A percentile compares a stretch with the other conserved stretches of the same genome.
These are phyloP conservation scores for Loris lydekkerianus DNA, from an alignment of 2,797 vertebrate species.

Conservation along the genomic window DNA sequence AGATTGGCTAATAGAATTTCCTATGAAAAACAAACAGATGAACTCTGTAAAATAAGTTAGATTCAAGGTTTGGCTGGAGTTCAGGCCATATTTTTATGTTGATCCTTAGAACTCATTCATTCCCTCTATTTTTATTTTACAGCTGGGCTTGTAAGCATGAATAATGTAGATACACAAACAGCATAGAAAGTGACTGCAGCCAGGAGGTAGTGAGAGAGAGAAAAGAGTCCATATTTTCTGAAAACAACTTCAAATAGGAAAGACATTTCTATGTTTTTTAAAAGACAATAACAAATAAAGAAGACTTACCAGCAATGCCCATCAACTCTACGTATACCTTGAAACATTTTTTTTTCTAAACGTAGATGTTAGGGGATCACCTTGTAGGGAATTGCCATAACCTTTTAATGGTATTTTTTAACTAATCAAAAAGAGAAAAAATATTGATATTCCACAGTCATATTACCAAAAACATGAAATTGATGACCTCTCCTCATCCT, in stretches of 20 bases:
- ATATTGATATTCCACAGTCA: conserved; percentile 53
- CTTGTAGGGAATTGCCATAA: background rate
- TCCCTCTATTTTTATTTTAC: conserved; percentile 85
- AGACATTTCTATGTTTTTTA: conserved; percentile 76
- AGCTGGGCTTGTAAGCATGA: conserved; percentile 84
- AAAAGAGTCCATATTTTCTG: conserved; percentile 79
- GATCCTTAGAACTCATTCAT: conserved; percentile 83
- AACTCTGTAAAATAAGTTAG: conserved; percentile 67
- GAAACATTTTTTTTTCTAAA: conserved; percentile 51
- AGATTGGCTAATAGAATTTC: conserved; percentile 70
- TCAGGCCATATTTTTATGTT: conserved; percentile 83
- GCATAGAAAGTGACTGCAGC: conserved; percentile 79
- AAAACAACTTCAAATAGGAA: conserved; percentile 78
- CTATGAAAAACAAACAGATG: conserved; percentile 49
- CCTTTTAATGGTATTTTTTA: conserved; percentile 16
- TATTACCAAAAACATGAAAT: conserved; percentile 35
- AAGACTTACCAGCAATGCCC: conserved; percentile 46
- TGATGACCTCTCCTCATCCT: background rate
- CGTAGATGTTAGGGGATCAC: conserved; percentile 22
- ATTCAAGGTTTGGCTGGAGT: conserved; percentile 77
- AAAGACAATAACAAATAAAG: conserved; percentile 78
- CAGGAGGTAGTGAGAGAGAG: conserved; percentile 75
- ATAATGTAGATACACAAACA: conserved; percentile 84
- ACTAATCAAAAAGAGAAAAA: conserved; percentile 63
- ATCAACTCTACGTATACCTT: conserved; percentile 43